phyloP scores from a whole-genome alignment of 2,797 vertebrate species.

The Bufotes viridis region DNA sequence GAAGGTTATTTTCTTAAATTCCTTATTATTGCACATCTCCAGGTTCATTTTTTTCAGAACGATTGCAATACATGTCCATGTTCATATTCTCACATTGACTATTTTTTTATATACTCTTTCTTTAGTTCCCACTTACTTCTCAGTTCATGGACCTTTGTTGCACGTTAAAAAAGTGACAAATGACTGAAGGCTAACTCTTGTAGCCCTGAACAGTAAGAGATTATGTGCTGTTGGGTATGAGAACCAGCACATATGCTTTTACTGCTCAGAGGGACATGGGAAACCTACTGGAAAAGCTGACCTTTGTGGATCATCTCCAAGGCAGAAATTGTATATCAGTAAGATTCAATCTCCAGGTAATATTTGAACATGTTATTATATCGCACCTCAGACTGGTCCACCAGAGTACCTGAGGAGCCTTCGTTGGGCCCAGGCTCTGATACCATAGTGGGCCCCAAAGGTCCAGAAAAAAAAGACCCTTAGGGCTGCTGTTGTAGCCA shows the following conservation, averaged over 20 bases:
- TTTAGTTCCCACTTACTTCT: not conserved
- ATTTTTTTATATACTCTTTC: not conserved
- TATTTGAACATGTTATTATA: not conserved
- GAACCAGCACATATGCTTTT: constrained; percentile 83
- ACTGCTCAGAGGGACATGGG: constrained; percentile 78
- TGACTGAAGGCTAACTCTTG: constrained; percentile 48
- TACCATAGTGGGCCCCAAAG: too few relatives aligned
- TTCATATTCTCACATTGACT: too few relatives aligned
- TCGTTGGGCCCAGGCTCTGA: too few relatives aligned
- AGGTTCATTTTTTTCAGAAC: too few relatives aligned
- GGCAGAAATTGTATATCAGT: not conserved
- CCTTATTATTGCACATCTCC: too few relatives aligned
- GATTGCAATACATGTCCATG: too few relatives aligned
- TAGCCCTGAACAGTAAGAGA: constrained; percentile 89
- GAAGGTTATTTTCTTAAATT: too few relatives aligned
- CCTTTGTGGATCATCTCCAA: not conserved
- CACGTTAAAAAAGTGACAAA: not conserved
- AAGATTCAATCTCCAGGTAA: not conserved
- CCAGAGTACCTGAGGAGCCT: too few relatives aligned
- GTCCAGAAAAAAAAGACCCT: too few relatives aligned
- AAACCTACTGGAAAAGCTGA: not conserved
- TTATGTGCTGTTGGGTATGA: constrained; percentile 82
- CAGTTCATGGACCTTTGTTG: not conserved
- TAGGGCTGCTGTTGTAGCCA: too few relatives aligned
- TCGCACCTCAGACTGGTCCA: not conserved